These are phyloP conservation scores for Folsomia candida DNA, from an alignment of 2,888 invertebrate genomes.

Conservation along the genomic window DNA sequence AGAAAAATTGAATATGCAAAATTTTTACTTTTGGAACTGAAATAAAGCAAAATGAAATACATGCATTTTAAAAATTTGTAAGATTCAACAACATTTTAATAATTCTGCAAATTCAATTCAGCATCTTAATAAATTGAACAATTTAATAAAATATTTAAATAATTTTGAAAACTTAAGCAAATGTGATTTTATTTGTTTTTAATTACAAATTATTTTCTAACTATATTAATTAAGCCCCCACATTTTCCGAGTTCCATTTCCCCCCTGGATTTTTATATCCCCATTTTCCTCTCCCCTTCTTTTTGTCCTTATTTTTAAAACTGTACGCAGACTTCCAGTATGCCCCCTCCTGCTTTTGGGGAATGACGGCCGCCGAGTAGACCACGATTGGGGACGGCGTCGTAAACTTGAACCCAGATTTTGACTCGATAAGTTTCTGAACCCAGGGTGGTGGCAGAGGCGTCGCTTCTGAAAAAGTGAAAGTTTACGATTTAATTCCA, in stretches of 20 bases:
- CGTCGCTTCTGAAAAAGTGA: not conserved
- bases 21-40: no score
- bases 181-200: not conserved
- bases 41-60: no score
- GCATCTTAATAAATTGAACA: no score
- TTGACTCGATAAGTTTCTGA: conserved; percentile 24
- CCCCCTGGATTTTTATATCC: conserved; percentile 1
- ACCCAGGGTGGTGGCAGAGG: conserved; percentile 29
- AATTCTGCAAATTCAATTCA: no score
- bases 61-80: no score
- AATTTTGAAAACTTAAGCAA: no score
- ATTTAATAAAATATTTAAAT: no score
- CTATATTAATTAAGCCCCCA: not conserved
- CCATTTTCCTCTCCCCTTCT: not conserved
- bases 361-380: conserved; percentile 21
- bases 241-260: no score
- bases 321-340: conserved; percentile 6
- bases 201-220: not conserved
- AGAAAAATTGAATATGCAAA: no score
- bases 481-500: no score
- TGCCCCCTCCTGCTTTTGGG: not conserved
- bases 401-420: conserved; percentile 13
- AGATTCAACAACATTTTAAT: no score
- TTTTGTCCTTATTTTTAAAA: not conserved
- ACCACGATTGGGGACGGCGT: conserved; percentile 13